Percentiles rank a stretch among this genome's conserved stretches.
Conservation (phyloP, 2,888 invertebrate genomes). For the Scaptomyza caliginosa region DNA sequence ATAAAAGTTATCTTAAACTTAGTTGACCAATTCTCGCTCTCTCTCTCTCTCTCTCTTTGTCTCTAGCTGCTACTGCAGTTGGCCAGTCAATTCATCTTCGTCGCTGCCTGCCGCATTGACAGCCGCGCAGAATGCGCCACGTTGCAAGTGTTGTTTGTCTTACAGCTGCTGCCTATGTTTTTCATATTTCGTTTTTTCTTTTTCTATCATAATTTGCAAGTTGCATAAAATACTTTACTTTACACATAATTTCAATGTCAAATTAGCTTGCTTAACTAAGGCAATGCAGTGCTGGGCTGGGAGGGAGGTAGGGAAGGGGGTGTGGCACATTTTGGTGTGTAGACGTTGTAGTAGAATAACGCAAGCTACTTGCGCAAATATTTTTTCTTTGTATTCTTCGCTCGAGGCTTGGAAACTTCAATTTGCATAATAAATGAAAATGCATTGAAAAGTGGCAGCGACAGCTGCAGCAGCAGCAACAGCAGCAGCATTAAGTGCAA, state of each 20-base stretch:
- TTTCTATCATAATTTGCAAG: conserved; percentile 42
- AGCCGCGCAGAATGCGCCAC: conserved; percentile 44
- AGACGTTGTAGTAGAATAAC: conserved; percentile 24
- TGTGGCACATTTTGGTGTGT: neutral
- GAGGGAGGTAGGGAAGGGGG: neutral
- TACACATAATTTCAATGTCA: conserved; percentile 77
- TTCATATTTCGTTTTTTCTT: conserved; percentile 25
- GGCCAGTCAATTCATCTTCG: conserved; percentile 59
- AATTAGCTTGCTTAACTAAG: conserved; percentile 59
- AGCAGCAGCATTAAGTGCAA: conserved; percentile 69
- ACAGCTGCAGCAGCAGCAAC: conserved; percentile 59
- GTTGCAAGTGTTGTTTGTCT: conserved; percentile 34
- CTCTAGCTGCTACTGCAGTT: neutral
- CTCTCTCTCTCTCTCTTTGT: neutral
- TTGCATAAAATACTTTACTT: conserved; percentile 50
- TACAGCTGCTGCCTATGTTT: conserved; percentile 7
- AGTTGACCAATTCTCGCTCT: conserved; percentile 16
- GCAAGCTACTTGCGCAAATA: conserved; percentile 58
- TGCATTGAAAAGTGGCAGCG: conserved; percentile 79
- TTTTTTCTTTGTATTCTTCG: conserved; percentile 47
- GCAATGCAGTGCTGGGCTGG: neutral
- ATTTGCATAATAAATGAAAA: conserved; percentile 79
- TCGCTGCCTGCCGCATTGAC: conserved; percentile 56
- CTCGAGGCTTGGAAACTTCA: conserved; percentile 68
- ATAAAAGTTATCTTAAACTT: neutral